These are phyloP conservation scores for Deilephila porcellus DNA, from an alignment of 2,888 invertebrate genomes.

Conservation along the genomic window DNA sequence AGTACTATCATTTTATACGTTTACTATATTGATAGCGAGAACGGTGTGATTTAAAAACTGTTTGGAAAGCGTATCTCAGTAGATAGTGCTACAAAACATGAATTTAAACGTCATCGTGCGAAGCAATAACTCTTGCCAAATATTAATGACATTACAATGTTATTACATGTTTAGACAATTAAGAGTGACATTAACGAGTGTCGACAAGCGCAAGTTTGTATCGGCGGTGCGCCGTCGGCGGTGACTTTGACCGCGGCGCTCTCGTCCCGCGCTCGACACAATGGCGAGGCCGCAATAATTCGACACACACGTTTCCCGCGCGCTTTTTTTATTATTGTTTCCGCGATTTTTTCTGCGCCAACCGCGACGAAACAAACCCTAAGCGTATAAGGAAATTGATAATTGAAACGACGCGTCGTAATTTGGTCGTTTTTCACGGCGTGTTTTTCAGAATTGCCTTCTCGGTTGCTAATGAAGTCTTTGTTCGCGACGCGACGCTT, in stretches of 20 bases:
- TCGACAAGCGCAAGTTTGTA: background rate
- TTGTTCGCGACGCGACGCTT: background rate
- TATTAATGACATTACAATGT: background rate
- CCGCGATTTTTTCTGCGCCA: conserved; percentile 44
- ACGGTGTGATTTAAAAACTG: background rate
- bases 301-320: conserved; percentile 52
- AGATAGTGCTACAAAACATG: background rate
- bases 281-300: conserved; percentile 64
- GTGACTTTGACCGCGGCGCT: conserved; percentile 68
- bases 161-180: conserved; percentile 9
- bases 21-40: background rate
- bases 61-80: background rate
- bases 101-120: background rate
- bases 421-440: background rate
- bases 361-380: background rate
- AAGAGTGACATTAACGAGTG: background rate
- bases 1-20: no score
- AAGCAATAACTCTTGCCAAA: background rate
- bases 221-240: conserved; percentile 42
- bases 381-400: conserved; percentile 12
- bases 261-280: conserved; percentile 44
- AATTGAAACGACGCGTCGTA: background rate
- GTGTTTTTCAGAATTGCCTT: background rate
- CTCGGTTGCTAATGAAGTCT: conserved; percentile 4
- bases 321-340: conserved; percentile 45